Base-by-base conservation (phyloP, 2,113 vertebrate genomes). In the Apteryx owenii region DNA sequence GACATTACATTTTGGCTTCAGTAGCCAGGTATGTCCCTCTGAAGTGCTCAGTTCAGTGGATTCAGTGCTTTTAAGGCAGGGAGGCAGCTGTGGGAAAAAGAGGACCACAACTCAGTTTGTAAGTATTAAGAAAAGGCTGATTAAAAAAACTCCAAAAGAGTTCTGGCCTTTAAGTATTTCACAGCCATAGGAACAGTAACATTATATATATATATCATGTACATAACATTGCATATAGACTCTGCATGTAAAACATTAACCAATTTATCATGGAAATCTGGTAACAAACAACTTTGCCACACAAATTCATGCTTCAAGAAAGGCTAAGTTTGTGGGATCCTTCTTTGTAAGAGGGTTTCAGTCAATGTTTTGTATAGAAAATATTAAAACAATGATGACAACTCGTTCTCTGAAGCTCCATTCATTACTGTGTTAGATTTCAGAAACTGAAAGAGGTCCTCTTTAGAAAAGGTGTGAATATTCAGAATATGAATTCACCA, bases 161-260 rank as follows among this genome's bases (percentile, higher is more conserved):
- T 81, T 44, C 58, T 69, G 95, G 76, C 89, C 93, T 78, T 94
- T 95, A 85, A 71, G 93, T 97, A 85, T 90, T 94, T 95, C 95
- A 83, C 93, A 96, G 93, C 95, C 89, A 83, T 89, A 88, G 72
- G 89, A 95, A 95, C 95, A 97, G 91, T 79, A 94, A 96, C 88
- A 91, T 36, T 78, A 54, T 29, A 94, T 80, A 90, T 89, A 68
- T 89, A 94, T 77, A 90, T 69, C 66, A 93, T 70, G 93, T 96
- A 97, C 96, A 95, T 80, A 95, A 94, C 95, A 85, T 95, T 94
- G 83, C 87, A 93, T 66, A 77, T 13, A 94, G 96, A 95, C 90
- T 96, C 91, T 91, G 96, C 96, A 94, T 77, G 95, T 83, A 96
- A 96, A 96, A 96, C 1, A 36, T 91, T 91, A 96, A 96, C 83